Conservation (phyloP, 2,888 invertebrate species). For the Drosophila fungiperda region DNA sequence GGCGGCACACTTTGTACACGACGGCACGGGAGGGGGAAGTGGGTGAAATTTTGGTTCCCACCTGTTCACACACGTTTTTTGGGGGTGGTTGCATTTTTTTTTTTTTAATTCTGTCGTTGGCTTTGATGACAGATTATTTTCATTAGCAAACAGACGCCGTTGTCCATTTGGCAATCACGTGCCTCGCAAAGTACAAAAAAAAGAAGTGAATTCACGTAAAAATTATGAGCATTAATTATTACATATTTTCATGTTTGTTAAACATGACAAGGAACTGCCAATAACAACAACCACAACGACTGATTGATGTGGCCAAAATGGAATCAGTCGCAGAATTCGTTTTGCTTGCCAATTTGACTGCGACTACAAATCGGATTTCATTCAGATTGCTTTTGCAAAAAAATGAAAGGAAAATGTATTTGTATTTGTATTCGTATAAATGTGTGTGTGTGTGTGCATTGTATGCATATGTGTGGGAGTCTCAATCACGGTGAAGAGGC, state of each 20-base stretch:
- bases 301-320: constrained; percentile 63
- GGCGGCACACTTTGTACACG: constrained; percentile 11
- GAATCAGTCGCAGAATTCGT: constrained; percentile 58
- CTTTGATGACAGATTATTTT: constrained; percentile 84
- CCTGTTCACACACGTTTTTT: constrained; percentile 63
- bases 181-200: constrained; percentile 4
- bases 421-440: constrained; percentile 5
- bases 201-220: constrained; percentile 12
- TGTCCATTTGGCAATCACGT: constrained; percentile 57
- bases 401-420: constrained; percentile 37
- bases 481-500: constrained; percentile 77
- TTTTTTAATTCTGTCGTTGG: constrained; percentile 15
- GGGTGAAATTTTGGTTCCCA: constrained; percentile 46
- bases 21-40: not conserved
- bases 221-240: constrained; percentile 77
- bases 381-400: constrained; percentile 62
- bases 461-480: constrained; percentile 64
- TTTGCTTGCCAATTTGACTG: constrained; percentile 67
- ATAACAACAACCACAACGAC: constrained; percentile 4
- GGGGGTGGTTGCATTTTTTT: constrained; percentile 26
- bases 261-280: constrained; percentile 57
- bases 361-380: constrained; percentile 70
- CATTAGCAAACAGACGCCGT: constrained; percentile 68
- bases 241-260: constrained; percentile 68
- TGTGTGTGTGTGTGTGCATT: constrained; percentile 16